phyloP scores from a whole-genome alignment of 2,888 invertebrate species.

The Caradrina clavipalpis region DNA sequence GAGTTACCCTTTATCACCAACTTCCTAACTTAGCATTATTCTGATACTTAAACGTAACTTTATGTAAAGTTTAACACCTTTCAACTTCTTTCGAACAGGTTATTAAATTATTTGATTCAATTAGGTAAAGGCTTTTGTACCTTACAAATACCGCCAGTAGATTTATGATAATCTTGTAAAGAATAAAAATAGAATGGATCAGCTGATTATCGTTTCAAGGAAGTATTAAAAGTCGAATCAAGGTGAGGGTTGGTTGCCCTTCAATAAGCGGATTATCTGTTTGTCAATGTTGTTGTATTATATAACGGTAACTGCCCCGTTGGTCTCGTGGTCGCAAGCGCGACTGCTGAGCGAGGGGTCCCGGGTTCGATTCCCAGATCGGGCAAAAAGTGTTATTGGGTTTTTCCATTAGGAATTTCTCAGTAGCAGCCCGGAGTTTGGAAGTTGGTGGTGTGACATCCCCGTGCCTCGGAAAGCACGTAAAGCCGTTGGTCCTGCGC shows the following conservation, averaged over 20 bases:
- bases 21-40: conserved; percentile 29
- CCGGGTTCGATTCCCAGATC: too few relatives aligned
- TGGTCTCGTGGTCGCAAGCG: too few relatives aligned
- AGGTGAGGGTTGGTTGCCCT: conserved; percentile 13
- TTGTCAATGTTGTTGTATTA: not conserved
- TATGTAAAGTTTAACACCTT: conserved; percentile 21
- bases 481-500: too few relatives aligned
- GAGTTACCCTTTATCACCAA: conserved; percentile 15
- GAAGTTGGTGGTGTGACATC: too few relatives aligned
- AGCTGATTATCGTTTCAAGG: conserved; percentile 11
- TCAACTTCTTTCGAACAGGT: conserved; percentile 15
- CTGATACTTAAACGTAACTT: conserved; percentile 20
- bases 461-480: too few relatives aligned
- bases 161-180: conserved; percentile 15
- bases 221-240: conserved; percentile 24
- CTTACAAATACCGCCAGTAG: not conserved
- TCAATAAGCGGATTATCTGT: not conserved
- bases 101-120: conserved; percentile 17
- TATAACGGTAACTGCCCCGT: too few relatives aligned
- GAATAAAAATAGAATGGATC: conserved; percentile 9
- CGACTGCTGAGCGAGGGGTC: too few relatives aligned
- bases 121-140: not conserved
- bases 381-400: too few relatives aligned
- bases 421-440: too few relatives aligned
- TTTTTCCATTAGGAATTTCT: too few relatives aligned